Base-by-base conservation (phyloP, 2,888 invertebrate species). In the Chrysolina americana region DNA sequence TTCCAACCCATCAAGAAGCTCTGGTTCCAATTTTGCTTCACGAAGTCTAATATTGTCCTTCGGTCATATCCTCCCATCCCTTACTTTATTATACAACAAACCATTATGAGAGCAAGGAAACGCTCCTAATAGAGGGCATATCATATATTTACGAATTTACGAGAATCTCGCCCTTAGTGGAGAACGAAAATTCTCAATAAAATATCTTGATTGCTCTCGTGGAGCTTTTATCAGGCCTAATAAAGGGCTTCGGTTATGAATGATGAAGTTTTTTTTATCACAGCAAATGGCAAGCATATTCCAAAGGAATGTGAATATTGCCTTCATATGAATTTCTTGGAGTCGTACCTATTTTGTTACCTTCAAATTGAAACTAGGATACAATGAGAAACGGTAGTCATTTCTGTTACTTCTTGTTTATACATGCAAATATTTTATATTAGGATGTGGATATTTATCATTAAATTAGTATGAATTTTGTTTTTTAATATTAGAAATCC, bases 121-220 rank as follows among this genome's bases (percentile, higher is more conserved):
- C 17, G 0, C 17, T 15, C 15, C 21, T 23, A 56, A 21, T 19
- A 36, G 3, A 47, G 15, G 15, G 6, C 47, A 6, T 47, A 19
- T 56, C 23, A 56, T 56, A 21, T 23, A 23, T 56, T 19, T 23
- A 56, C 23, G 56, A 56, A 56, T 56, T 56, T 56, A 56, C 5
- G 56, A 56, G 56, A 56, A 4, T 56, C 19, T 0, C 23, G 56
- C 56, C 48, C 56, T 75, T 74, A 75, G 73, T 73, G 71, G 73
- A 76, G 75, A 79, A 76, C 77, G 79, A 79, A 77, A 79, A 77
- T 59, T 77, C 77, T 76, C 75, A 78, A 81, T 81, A 78, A 81
- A 80, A 79, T 77, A 76, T 73, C 81, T 75, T 78, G 81, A 81
- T 78, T 78, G 76, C 75, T 65, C 76, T 74, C 78, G 79, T 80